These are phyloP conservation scores for Tillus elongatus DNA, from an alignment of 2,888 invertebrate species.

Conservation along the genomic window DNA sequence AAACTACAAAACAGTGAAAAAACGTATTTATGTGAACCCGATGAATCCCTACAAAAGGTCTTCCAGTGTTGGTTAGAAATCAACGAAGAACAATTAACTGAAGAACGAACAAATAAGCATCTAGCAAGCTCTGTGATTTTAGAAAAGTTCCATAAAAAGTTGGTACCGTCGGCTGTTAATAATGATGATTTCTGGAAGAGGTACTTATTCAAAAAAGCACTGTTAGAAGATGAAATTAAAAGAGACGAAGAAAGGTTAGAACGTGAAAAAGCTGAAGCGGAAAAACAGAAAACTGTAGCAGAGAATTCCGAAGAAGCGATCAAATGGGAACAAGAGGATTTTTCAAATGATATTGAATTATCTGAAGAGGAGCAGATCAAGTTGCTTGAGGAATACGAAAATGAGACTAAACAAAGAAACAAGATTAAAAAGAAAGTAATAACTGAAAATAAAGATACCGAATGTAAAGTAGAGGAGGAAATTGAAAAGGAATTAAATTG, in stretches of 20 bases:
- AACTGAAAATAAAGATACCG: constrained; percentile 11
- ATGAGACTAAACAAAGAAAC: constrained; percentile 42
- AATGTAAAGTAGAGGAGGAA: not conserved
- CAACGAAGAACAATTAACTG: constrained; percentile 46
- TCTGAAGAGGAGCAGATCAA: constrained; percentile 63
- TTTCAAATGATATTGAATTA: constrained; percentile 55
- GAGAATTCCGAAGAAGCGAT: constrained; percentile 40
- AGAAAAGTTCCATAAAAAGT: constrained; percentile 43
- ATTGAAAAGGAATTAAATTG: too few relatives aligned
- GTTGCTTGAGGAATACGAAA: constrained; percentile 59
- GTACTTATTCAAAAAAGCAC: constrained; percentile 75
- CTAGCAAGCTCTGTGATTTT: constrained; percentile 47
- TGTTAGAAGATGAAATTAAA: constrained; percentile 64
- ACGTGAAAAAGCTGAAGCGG: constrained; percentile 42
- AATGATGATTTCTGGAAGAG: constrained; percentile 74
- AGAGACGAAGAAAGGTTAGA: constrained; percentile 50
- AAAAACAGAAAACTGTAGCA: constrained; percentile 41
- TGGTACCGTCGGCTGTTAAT: constrained; percentile 63
- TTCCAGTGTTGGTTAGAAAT: constrained; percentile 53
- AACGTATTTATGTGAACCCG: constrained; percentile 63
- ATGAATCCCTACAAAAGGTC: constrained; percentile 44
- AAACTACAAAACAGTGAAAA: constrained; percentile 62
- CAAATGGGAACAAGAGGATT: constrained; percentile 51
- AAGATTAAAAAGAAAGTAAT: constrained; percentile 23
- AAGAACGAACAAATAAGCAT: constrained; percentile 52